These are phyloP conservation scores for Nylanderia fulva DNA, from an alignment of 1,140 invertebrate genomes.

Conservation along the genomic window DNA sequence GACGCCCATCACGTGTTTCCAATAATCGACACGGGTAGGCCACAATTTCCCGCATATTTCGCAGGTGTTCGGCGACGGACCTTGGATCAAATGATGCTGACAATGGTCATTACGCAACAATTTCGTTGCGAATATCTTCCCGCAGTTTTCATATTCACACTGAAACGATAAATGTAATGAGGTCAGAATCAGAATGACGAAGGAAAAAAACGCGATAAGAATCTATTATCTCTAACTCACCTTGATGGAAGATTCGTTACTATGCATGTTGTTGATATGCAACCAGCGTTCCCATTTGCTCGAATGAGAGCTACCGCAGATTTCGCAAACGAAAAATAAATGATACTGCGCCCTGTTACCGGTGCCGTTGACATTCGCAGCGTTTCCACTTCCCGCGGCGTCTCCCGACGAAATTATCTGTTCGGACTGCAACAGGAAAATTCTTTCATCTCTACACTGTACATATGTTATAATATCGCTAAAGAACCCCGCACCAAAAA, in stretches of 20 bases:
- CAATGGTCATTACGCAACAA: slow-evolving; percentile 84
- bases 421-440: slow-evolving; percentile 74
- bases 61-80: slow-evolving; percentile 84
- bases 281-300: slow-evolving; percentile 87
- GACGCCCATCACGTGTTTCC: slow-evolving; percentile 87
- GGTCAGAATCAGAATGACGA: neutral
- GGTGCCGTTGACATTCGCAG: slow-evolving; percentile 75
- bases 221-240: slow-evolving; percentile 67
- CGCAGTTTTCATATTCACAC: slow-evolving; percentile 84
- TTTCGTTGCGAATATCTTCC: slow-evolving; percentile 86
- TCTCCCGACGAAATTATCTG: slow-evolving; percentile 68
- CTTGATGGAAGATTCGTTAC: slow-evolving; percentile 81
- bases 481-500: too few relatives aligned
- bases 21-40: slow-evolving; percentile 87
- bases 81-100: slow-evolving; percentile 85
- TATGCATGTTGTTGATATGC: slow-evolving; percentile 84
- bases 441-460: neutral
- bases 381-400: slow-evolving; percentile 67
- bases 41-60: slow-evolving; percentile 87
- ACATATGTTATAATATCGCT: neutral
- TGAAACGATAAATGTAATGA: slow-evolving; percentile 61
- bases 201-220: neutral
- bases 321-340: slow-evolving; percentile 86
- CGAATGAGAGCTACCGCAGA: slow-evolving; percentile 85
- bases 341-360: slow-evolving; percentile 83